phyloP scores from a whole-genome alignment of 2,113 vertebrate genomes.

The Anthoscopus minutus region DNA sequence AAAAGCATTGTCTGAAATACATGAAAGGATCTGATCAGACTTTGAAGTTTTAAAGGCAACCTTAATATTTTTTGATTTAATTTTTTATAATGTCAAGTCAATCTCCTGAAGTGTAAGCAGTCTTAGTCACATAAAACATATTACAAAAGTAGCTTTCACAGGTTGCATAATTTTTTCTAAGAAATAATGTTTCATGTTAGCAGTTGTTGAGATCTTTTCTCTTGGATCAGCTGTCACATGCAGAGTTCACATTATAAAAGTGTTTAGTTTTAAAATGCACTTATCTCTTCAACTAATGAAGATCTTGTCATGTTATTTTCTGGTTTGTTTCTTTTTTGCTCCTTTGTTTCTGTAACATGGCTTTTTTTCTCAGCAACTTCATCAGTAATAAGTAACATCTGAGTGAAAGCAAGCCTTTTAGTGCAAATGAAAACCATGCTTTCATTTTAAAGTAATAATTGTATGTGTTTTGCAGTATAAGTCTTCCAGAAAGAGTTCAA shows the following conservation, averaged over 20 bases:
- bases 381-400: not conserved
- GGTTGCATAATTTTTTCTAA: not conserved
- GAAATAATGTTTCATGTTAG: not conserved
- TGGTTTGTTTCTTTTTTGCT: not conserved
- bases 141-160: not conserved
- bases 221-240: not conserved
- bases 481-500: slow-evolving; percentile 83
- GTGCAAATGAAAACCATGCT: not conserved
- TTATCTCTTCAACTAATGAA: not conserved
- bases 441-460: slow-evolving; percentile 22
- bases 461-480: slow-evolving; percentile 77
- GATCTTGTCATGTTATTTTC: not conserved
- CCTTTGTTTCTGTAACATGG: not conserved
- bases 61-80: not conserved
- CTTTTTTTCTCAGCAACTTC: not conserved
- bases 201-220: not conserved
- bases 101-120: not conserved
- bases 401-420: not conserved
- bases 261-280: not conserved
- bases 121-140: not conserved
- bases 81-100: not conserved
- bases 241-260: not conserved
- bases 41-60: not conserved
- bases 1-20: not conserved
- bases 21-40: not conserved